Conservation (phyloP, 23 tunicate genomes). For the Corella eumyota region DNA sequence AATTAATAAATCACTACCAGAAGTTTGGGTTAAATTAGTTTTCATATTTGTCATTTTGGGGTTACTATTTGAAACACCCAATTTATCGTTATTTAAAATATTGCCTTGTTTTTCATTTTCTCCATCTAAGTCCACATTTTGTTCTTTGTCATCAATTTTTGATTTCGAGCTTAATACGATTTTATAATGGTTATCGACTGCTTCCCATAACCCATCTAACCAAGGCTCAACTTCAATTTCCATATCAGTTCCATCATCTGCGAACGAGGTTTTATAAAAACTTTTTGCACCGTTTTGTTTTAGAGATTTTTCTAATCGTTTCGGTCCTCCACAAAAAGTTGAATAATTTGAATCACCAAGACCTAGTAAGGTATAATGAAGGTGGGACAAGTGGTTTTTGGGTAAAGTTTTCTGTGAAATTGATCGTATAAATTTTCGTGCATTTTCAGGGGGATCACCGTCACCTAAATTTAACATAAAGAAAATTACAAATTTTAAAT, state of each 20-base stretch:
- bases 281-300: conserved; percentile 35
- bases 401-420: conserved; percentile 28
- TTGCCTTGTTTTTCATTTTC: too few relatives aligned
- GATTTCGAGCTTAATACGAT: too few relatives aligned
- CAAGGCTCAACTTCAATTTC: conserved; percentile 73
- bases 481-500: background rate
- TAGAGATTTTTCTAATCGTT: conserved; percentile 37
- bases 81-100: too few relatives aligned
- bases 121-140: too few relatives aligned
- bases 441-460: conserved; percentile 91
- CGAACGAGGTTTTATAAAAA: conserved; percentile 50
- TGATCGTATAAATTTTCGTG: conserved; percentile 53
- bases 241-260: conserved; percentile 87
- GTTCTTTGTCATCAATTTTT: too few relatives aligned
- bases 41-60: too few relatives aligned
- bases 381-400: conserved; percentile 6
- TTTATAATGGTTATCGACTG: too few relatives aligned
- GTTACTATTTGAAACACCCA: too few relatives aligned
- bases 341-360: conserved; percentile 88
- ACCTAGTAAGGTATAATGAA: conserved; percentile 68
- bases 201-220: conserved; percentile 70
- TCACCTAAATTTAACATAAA: conserved; percentile 34
- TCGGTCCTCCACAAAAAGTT: conserved; percentile 92
- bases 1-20: too few relatives aligned
- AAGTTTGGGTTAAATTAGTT: too few relatives aligned